Conservation (phyloP, 2,113 vertebrate species). For the Myotis lucifugus region DNA sequence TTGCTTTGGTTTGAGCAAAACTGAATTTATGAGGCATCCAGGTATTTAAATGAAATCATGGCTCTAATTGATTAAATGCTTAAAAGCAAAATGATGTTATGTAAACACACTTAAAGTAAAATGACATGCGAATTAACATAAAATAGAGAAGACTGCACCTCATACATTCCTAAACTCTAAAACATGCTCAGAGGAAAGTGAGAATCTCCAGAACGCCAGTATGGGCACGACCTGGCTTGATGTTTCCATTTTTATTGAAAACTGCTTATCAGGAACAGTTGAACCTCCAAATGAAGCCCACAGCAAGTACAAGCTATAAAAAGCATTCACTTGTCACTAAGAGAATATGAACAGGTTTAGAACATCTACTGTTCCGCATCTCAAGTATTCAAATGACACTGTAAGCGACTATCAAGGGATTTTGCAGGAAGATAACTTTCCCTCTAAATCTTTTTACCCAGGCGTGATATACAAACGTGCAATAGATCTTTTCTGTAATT, state of each 20-base stretch:
- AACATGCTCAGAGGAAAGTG: neutral
- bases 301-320: constrained; percentile 72
- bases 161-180: neutral
- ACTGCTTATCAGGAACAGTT: constrained; percentile 42
- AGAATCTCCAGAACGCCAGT: neutral
- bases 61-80: constrained; percentile 65
- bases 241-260: constrained; percentile 61
- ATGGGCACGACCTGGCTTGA: neutral
- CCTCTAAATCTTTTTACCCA: constrained; percentile 71
- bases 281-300: constrained; percentile 57
- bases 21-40: constrained; percentile 71
- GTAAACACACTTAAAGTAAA: constrained; percentile 64
- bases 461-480: constrained; percentile 58
- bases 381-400: constrained; percentile 70
- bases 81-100: constrained; percentile 62
- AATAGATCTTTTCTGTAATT: constrained; percentile 71
- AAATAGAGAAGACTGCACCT: constrained; percentile 14
- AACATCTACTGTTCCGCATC: constrained; percentile 68
- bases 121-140: constrained; percentile 52
- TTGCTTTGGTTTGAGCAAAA: constrained; percentile 47
- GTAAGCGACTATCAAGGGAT: constrained; percentile 72
- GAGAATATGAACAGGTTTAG: constrained; percentile 73
- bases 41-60: constrained; percentile 74
- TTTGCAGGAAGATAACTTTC: constrained; percentile 68
- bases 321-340: constrained; percentile 66